Base-by-base conservation (phyloP, 2,888 invertebrate genomes). In the Diarsia dahlii region DNA sequence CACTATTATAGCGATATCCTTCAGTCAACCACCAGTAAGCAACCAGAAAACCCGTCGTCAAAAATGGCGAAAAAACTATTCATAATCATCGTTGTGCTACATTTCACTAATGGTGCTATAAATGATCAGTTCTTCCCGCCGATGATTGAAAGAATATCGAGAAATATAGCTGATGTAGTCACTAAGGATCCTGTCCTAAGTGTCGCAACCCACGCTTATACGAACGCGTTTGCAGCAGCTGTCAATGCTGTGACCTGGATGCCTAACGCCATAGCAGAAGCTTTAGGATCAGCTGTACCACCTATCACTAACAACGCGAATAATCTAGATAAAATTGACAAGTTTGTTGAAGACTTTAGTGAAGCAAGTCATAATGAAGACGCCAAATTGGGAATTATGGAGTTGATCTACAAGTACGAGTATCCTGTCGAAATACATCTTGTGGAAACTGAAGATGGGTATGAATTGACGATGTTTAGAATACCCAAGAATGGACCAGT, bases 391-490 rank as follows among this genome's bases (percentile, higher is more conserved):
- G 84, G 80, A 28, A 89, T 95, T 13, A 84, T 76, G 8, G 80
- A 89, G 0, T 87, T 95, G 4, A 85, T 93, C 4, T 46, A 65
- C 3, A 95, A 95, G 82, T 94, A 95, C 71, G 93, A 93, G 9
- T 90, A 90, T 73, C 82, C 88, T 0, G 76, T 92, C 9, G 92
- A 95, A 81, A 84, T 80, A 3, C 92, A 95, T 71, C 76, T 84
- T 2, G 92, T 94, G 0, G 50, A 81, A 1, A 95, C 95, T 0
- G 90, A 91, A 48, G 95, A 95, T 70, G 93, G 93, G 0, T 95
- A 94, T 70, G 68, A 92, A 0, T 85, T 95, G 20, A 84, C 87
- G 0, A 13, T 95, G 82, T 91, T 90, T 68, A 89, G 95, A 52
- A 94, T 95, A 56, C 93, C 93, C 0, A 81, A 89, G 0, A 88